Percentiles rank a stretch among this genome's conserved stretches.
Conservation (phyloP, 2,888 invertebrate species). For the Machimus atricapillus region DNA sequence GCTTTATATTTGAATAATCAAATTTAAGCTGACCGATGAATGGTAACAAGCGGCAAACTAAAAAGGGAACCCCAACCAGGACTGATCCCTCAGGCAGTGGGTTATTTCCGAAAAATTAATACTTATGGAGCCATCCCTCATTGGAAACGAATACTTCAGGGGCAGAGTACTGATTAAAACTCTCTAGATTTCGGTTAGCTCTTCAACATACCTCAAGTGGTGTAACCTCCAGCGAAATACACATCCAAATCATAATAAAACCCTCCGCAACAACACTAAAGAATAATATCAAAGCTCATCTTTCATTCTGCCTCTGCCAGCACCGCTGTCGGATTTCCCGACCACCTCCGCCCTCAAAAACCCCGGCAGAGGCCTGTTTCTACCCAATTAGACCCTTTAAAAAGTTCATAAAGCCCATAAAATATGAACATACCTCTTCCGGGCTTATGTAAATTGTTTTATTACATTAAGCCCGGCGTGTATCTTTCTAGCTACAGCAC, state of each 20-base stretch:
- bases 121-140: not conserved
- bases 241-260: slow-evolving; percentile 36
- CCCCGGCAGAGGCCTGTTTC: slow-evolving; percentile 24
- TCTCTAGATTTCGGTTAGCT: slow-evolving; percentile 35
- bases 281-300: slow-evolving; percentile 42
- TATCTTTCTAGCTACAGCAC: not conserved
- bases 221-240: not conserved
- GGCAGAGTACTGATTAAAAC: slow-evolving; percentile 30
- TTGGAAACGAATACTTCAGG: slow-evolving; percentile 1
- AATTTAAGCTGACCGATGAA: not conserved
- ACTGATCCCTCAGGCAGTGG: not conserved
- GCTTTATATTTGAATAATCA: not conserved
- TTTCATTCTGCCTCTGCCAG: slow-evolving; percentile 33
- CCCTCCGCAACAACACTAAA: slow-evolving; percentile 37
- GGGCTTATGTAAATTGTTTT: slow-evolving; percentile 43
- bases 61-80: not conserved
- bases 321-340: not conserved
- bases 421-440: slow-evolving; percentile 41
- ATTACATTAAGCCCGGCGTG: slow-evolving; percentile 33
- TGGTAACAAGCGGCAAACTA: not conserved
- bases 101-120: slow-evolving; percentile 8
- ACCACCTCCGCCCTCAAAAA: not conserved
- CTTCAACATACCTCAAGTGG: slow-evolving; percentile 1
- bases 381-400: slow-evolving; percentile 41
- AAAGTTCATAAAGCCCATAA: slow-evolving; percentile 40